Evolutionary conservation across 2,113 vertebrate species (phyloP).

Genomic region (Phrynosoma platyrhinos): DNA sequence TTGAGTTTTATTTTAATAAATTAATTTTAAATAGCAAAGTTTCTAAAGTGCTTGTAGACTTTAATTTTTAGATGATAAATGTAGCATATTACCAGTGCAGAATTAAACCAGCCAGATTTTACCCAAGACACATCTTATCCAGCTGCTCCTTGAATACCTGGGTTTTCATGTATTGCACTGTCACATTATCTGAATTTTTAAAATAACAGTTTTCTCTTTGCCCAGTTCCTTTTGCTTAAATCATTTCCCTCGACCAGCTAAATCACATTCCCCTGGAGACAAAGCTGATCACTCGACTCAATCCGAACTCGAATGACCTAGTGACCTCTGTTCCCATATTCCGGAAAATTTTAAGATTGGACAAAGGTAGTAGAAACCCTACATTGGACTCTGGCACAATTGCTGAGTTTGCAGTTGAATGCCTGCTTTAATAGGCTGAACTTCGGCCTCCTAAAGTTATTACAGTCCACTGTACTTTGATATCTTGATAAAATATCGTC

Average conservation of each 20-base stretch:
- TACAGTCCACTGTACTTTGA: rapidly evolving
- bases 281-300: neutral
- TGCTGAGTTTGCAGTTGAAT: neutral
- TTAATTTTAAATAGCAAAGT: too few species aligned
- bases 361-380: neutral
- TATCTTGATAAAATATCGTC: neutral
- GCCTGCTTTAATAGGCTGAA: neutral
- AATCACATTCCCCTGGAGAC: neutral
- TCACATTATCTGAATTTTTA: too few species aligned
- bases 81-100: conserved; percentile 42
- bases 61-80: neutral
- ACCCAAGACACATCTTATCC: too few species aligned
- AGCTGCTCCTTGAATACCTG: conserved; percentile 70
- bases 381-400: neutral
- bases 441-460: neutral
- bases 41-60: neutral
- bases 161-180: too few species aligned
- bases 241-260: neutral
- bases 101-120: too few species aligned
- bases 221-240: neutral
- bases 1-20: neutral
- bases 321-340: neutral
- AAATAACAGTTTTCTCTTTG: neutral
- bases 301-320: neutral
- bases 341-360: neutral